Evolutionary conservation across 2,888 invertebrate species (phyloP).

Genomic region (Drosophila nigricruria): DNA sequence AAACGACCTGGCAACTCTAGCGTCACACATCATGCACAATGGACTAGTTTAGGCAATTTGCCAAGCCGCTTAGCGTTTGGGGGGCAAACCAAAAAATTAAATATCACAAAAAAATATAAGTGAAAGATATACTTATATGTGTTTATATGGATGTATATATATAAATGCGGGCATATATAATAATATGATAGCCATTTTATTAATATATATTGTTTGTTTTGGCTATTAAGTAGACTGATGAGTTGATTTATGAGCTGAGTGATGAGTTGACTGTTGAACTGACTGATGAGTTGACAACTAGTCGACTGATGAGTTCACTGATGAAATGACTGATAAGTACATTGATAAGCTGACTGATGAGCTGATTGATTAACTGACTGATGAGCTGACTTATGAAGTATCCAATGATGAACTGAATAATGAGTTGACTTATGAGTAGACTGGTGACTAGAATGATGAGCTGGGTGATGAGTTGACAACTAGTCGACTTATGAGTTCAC

Average conservation of each 20-base stretch:
- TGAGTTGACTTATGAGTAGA: no score
- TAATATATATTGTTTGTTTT: not conserved
- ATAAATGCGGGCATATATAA: not conserved
- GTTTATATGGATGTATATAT: no score
- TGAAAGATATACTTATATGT: not conserved
- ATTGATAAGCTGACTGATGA: no score
- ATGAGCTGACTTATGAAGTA: not conserved
- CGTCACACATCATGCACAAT: constrained; percentile 4
- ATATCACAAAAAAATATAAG: not conserved
- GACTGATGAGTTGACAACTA: not conserved
- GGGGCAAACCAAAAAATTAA: not conserved
- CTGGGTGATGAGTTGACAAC: no score
- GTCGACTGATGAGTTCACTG: not conserved
- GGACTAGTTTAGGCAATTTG: constrained; percentile 19
- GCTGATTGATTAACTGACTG: not conserved
- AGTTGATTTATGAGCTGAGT: not conserved
- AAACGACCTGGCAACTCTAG: constrained; percentile 38
- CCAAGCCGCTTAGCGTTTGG: not conserved
- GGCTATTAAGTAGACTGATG: not conserved
- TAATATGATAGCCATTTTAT: not conserved
- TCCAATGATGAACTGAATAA: not conserved
- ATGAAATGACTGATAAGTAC: not conserved
- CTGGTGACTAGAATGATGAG: not conserved
- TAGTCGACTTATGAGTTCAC: not conserved
- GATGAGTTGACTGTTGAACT: not conserved